Conservation (phyloP, 2,113 vertebrate genomes). For the Nothobranchius kuhntae region DNA sequence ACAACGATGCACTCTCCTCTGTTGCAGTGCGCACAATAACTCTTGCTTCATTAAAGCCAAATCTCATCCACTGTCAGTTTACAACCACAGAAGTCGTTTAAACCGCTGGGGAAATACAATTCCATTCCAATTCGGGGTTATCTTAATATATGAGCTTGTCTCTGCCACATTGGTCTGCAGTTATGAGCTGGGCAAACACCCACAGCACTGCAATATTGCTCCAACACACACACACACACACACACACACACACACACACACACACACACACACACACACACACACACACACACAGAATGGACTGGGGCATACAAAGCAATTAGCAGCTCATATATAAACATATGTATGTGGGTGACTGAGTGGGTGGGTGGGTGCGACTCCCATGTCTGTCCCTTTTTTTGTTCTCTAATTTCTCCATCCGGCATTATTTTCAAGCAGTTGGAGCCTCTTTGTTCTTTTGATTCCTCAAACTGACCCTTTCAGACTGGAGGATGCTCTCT, state of each 20-base stretch:
- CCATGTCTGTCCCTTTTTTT: constrained; percentile 36
- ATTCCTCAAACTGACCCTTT: constrained; percentile 7
- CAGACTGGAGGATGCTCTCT: constrained; percentile 13
- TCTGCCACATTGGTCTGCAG: constrained; percentile 72
- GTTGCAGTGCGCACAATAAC: constrained; percentile 74
- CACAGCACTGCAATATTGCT: constrained; percentile 73
- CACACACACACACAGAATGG: constrained; percentile 45
- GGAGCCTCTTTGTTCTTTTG: constrained; percentile 38
- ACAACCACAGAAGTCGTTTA: constrained; percentile 77
- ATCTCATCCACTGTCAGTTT: constrained; percentile 79
- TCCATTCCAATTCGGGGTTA: constrained; percentile 77
- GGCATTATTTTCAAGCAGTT: constrained; percentile 53
- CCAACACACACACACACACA: constrained; percentile 57
- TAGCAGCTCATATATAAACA: constrained; percentile 64
- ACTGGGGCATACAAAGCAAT: constrained; percentile 76
- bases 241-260: constrained; percentile 48
- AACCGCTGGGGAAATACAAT: constrained; percentile 79
- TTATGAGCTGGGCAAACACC: constrained; percentile 77
- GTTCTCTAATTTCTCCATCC: constrained; percentile 56
- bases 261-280: constrained; percentile 57
- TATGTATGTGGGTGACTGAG: constrained; percentile 26
- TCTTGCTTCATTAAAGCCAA: constrained; percentile 82
- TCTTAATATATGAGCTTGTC: constrained; percentile 81
- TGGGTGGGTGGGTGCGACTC: constrained; percentile 37
- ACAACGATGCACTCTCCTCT: constrained; percentile 48